phyloP scores from a whole-genome alignment of 2,797 vertebrate genomes.

The Hyperoplus immaculatus region DNA sequence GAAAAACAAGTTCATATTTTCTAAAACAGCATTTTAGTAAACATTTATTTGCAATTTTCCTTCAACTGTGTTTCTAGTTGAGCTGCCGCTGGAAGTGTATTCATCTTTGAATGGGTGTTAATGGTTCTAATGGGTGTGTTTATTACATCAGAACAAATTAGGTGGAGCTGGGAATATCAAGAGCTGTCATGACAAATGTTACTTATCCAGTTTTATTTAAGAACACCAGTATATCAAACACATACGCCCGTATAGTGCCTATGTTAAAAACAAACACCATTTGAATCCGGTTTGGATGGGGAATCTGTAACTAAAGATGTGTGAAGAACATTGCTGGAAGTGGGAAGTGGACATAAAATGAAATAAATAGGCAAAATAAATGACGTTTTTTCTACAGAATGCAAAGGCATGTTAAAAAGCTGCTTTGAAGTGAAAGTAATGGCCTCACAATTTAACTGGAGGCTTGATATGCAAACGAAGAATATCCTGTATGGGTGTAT shows the following conservation, averaged over 20 bases:
- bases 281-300: background rate
- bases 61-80: no score
- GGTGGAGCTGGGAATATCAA: background rate
- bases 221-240: background rate
- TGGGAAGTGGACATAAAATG: background rate
- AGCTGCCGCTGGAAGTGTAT: no score
- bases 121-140: background rate
- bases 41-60: no score
- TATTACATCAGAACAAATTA: background rate
- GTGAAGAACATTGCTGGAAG: background rate
- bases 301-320: background rate
- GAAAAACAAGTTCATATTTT: background rate
- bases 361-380: background rate
- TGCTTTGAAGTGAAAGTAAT: slow-evolving; percentile 18
- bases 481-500: slow-evolving; percentile 36
- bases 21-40: background rate
- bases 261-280: background rate
- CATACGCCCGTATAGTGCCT: no score
- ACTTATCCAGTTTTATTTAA: background rate
- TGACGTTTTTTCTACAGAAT: background rate
- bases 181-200: background rate
- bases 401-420: background rate
- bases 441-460: slow-evolving; percentile 44
- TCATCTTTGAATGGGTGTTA: background rate
- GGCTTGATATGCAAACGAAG: slow-evolving; percentile 54